Evolutionary conservation across 2,888 invertebrate genomes (phyloP).

Genomic region (Megalurothrips usitatus): DNA sequence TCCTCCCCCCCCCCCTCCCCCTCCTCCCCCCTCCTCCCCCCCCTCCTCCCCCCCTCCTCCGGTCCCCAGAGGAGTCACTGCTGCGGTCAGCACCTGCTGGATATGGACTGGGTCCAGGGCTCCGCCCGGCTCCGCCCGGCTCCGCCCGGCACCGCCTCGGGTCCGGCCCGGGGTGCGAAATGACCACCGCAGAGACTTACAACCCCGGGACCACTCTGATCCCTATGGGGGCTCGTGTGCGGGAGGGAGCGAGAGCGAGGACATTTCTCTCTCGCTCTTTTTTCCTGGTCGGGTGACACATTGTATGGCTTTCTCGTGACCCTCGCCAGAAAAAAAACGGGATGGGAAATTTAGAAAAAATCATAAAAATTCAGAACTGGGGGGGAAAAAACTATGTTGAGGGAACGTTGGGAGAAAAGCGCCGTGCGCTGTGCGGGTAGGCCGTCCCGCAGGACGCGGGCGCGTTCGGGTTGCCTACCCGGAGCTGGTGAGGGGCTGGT

Average conservation of each 20-base stretch:
- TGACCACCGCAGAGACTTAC: conserved; percentile 11
- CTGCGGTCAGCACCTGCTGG: conserved; percentile 13
- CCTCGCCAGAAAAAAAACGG: background rate
- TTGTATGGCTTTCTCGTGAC: too few species aligned
- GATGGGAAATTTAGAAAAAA: too few species aligned
- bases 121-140: too few species aligned
- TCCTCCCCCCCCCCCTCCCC: background rate
- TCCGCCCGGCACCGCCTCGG: background rate
- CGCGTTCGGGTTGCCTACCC: too few species aligned
- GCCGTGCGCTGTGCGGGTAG: too few species aligned
- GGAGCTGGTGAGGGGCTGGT: too few species aligned
- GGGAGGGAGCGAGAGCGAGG: background rate
- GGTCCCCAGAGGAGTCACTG: conserved; percentile 9
- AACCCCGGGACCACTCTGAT: background rate
- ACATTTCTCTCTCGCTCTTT: background rate
- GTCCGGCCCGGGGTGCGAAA: background rate
- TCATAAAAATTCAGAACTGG: background rate
- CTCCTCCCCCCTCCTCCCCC: background rate
- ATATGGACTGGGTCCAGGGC: background rate
- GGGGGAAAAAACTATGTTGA: too few species aligned
- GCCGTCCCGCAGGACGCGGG: too few species aligned
- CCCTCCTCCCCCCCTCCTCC: background rate
- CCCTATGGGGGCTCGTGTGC: background rate
- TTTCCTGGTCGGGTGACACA: too few species aligned
- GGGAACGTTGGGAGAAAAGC: too few species aligned